A percentile compares a stretch with the other conserved stretches of the same genome.
phyloP scores from a whole-genome alignment of 2,113 vertebrate species.

The Cyanoramphus novaezelandiae region DNA sequence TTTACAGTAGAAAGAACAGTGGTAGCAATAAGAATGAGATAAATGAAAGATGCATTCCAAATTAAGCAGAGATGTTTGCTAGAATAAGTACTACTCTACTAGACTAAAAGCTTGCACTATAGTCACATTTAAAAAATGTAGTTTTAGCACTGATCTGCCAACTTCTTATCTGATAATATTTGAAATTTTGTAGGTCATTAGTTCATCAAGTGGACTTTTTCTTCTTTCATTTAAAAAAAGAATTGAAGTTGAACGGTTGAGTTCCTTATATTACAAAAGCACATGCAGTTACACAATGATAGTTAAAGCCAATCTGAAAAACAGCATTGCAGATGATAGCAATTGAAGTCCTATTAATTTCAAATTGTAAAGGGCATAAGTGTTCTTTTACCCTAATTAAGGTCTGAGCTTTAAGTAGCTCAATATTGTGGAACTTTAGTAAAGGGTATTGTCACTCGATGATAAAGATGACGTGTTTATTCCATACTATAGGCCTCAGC shows the following conservation, averaged over 20 bases:
- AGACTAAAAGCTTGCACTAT: not conserved
- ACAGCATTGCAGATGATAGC: not conserved
- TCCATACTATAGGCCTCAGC: not conserved
- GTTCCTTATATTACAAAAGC: conserved; percentile 22
- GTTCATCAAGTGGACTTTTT: not conserved
- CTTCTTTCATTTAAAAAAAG: not conserved
- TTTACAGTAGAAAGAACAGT: not conserved
- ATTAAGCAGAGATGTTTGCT: not conserved
- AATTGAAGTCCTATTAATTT: conserved; percentile 39
- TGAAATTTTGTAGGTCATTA: conserved; percentile 11
- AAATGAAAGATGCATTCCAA: not conserved
- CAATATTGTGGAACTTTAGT: not conserved
- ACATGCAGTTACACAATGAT: not conserved
- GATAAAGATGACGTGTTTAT: not conserved
- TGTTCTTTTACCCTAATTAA: conserved; percentile 43
- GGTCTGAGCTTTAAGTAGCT: not conserved
- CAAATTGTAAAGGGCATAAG: not conserved
- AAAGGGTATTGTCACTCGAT: not conserved
- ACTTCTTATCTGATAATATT: not conserved
- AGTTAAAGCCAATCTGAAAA: conserved; percentile 12
- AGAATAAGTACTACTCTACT: not conserved
- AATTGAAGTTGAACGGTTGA: not conserved
- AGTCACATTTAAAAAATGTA: not conserved
- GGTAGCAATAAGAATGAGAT: not conserved
- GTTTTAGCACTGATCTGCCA: not conserved